Evolutionary conservation across 2,797 vertebrate species (phyloP).

Genomic region (Triplophysa yarkandensis): DNA sequence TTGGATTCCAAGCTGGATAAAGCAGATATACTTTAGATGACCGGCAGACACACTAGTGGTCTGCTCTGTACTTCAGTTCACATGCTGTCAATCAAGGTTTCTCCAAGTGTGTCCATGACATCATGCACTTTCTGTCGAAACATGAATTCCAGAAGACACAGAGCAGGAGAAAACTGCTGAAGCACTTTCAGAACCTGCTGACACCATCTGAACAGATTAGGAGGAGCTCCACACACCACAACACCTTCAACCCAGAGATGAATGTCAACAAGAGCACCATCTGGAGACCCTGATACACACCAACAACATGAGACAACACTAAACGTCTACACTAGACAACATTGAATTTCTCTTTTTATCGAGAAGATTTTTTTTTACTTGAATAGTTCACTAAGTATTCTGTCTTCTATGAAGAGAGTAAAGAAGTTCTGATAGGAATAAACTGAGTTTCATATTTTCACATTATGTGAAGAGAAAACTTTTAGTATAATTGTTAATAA

Average conservation of each 20-base stretch:
- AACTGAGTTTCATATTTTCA: background rate
- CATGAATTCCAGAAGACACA: slow-evolving; percentile 49
- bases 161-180: slow-evolving; percentile 56
- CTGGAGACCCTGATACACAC: slow-evolving; percentile 51
- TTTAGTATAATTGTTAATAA: background rate
- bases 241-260: slow-evolving; percentile 44
- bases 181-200: slow-evolving; percentile 53
- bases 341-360: too few relatives aligned
- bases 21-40: slow-evolving; percentile 73
- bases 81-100: slow-evolving; percentile 63
- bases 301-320: background rate
- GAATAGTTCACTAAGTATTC: background rate
- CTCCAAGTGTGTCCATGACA: slow-evolving; percentile 47
- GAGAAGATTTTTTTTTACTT: slow-evolving; percentile 15
- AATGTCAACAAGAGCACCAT: slow-evolving; percentile 31
- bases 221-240: slow-evolving; percentile 26
- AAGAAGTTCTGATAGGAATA: slow-evolving; percentile 11
- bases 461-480: background rate
- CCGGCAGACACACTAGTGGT: slow-evolving; percentile 43
- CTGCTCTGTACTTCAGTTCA: background rate
- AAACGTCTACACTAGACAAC: background rate
- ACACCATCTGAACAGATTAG: slow-evolving; percentile 37
- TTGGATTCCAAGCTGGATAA: slow-evolving; percentile 76
- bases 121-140: slow-evolving; percentile 44
- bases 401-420: slow-evolving; percentile 3